phyloP scores from a whole-genome alignment of 2,888 invertebrate species.

The Melitaea athalia region DNA sequence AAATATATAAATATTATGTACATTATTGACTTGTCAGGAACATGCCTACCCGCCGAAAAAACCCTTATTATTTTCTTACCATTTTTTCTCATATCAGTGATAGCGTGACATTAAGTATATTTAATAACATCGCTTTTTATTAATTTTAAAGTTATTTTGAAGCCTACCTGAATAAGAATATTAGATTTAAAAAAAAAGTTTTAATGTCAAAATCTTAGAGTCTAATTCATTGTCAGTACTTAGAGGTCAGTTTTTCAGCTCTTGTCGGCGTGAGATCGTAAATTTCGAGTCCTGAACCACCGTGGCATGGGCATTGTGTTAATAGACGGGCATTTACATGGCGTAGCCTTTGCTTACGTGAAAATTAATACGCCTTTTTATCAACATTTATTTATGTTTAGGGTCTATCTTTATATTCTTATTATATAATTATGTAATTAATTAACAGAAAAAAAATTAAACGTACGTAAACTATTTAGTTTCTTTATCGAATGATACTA shows the following conservation, averaged over 20 bases:
- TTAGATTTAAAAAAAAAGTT: neutral
- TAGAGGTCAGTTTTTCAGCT: constrained; percentile 24
- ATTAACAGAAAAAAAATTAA: too few relatives aligned
- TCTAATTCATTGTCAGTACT: constrained; percentile 27
- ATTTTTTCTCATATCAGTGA: too few relatives aligned
- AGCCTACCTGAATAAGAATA: neutral
- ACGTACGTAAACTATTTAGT: too few relatives aligned
- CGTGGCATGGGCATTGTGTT: constrained; percentile 36
- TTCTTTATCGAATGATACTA: too few relatives aligned
- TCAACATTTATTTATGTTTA: neutral
- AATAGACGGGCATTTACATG: constrained; percentile 37
- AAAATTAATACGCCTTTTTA: constrained; percentile 26
- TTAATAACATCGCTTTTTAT: too few relatives aligned
- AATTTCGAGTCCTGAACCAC: constrained; percentile 35
- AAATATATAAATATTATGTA: too few relatives aligned
- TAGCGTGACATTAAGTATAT: too few relatives aligned
- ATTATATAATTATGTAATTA: too few relatives aligned
- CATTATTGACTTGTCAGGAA: too few relatives aligned
- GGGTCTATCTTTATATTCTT: neutral
- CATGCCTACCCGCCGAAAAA: too few relatives aligned
- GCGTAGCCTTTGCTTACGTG: constrained; percentile 26
- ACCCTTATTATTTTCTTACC: too few relatives aligned
- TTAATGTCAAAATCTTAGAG: neutral
- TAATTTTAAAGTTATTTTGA: too few relatives aligned
- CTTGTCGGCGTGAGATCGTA: constrained; percentile 36